Evolutionary conservation across 2,888 invertebrate genomes (phyloP).

Genomic region (Phengaris arion): DNA sequence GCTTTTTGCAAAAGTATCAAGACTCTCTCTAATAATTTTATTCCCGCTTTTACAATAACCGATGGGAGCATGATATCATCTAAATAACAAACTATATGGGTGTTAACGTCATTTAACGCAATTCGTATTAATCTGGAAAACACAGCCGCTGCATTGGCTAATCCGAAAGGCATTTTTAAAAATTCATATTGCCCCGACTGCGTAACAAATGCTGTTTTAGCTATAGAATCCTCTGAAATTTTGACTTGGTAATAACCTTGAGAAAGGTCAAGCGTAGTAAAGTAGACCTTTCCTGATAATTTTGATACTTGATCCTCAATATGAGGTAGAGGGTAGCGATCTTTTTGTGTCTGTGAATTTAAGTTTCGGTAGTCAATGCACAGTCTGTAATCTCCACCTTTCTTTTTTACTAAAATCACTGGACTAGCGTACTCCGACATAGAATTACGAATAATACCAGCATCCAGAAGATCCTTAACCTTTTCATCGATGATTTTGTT

Average conservation of each 20-base stretch:
- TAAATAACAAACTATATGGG: background rate
- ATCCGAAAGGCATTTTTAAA: background rate
- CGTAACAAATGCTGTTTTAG: background rate
- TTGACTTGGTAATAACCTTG: conserved; percentile 8
- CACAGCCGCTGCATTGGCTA: background rate
- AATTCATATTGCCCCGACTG: background rate
- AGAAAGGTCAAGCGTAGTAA: background rate
- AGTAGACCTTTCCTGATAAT: background rate
- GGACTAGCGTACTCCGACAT: no score
- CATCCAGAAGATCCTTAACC: no score
- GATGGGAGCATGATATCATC: background rate
- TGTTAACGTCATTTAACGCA: background rate
- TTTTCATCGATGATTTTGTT: no score
- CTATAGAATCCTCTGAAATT: background rate
- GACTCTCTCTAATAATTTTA: background rate
- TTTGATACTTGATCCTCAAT: no score
- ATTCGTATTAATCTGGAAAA: background rate
- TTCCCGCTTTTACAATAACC: background rate
- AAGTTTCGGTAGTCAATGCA: no score
- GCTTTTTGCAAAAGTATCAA: background rate
- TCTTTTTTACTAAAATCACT: no score
- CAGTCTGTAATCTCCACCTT: no score
- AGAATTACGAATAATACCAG: no score
- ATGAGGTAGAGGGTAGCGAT: no score
- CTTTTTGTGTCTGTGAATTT: no score